phyloP scores from a whole-genome alignment of 1,140 invertebrate genomes.

The Stegodyphus mimosarum region DNA sequence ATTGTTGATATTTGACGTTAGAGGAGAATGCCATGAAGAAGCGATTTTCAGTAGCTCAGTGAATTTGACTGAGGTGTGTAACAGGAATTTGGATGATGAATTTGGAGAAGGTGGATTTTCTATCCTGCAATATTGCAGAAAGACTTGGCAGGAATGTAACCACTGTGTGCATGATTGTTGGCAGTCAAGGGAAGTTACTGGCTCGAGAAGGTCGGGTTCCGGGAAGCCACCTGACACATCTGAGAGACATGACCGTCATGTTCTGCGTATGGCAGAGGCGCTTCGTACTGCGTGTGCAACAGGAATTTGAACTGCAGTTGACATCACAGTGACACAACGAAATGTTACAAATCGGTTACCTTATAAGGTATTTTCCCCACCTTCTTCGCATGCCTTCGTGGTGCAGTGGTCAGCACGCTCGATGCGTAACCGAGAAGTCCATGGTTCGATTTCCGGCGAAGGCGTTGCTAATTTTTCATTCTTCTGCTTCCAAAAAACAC shows the following conservation, averaged over 20 bases:
- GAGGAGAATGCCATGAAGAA: not conserved
- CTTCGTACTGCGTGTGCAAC: not conserved
- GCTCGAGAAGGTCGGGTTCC: not conserved
- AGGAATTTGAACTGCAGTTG: slow-evolving; percentile 1
- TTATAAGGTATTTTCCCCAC: too few species aligned
- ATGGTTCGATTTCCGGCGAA: too few species aligned
- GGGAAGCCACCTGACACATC: not conserved
- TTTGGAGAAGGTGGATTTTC: not conserved
- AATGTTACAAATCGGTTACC: not conserved
- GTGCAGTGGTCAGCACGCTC: too few species aligned
- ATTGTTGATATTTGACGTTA: not conserved
- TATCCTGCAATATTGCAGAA: not conserved
- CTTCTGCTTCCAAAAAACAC: too few species aligned
- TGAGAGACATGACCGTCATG: not conserved
- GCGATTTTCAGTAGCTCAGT: not conserved
- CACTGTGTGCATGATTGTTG: not conserved
- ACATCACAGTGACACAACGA: slow-evolving; percentile 11
- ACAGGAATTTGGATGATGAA: too few species aligned
- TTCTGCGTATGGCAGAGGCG: not conserved
- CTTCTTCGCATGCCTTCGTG: too few species aligned
- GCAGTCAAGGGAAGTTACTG: not conserved
- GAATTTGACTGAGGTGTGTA: not conserved
- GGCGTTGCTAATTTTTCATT: too few species aligned
- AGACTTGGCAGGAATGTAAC: not conserved
- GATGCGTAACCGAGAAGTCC: too few species aligned